phyloP scores from a whole-genome alignment of 1,140 invertebrate species.

The Proales similis region DNA sequence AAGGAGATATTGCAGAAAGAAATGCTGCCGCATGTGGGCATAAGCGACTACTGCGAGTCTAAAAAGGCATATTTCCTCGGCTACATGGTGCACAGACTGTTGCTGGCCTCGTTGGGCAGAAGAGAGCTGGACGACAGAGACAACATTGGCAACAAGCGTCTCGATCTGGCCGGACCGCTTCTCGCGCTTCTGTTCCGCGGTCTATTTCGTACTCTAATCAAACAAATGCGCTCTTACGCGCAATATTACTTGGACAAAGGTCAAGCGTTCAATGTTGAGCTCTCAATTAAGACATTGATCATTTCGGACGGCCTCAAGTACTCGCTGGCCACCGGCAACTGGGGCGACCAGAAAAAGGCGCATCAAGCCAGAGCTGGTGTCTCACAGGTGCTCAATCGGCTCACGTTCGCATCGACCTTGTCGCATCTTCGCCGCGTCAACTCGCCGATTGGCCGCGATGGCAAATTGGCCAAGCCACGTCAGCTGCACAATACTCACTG shows the following conservation, averaged over 20 bases:
- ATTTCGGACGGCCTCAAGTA: slow-evolving; percentile 97
- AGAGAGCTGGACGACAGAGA: slow-evolving; percentile 94
- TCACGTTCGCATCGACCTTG: slow-evolving; percentile 94
- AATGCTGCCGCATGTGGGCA: slow-evolving; percentile 97
- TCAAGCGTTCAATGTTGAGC: slow-evolving; percentile 93
- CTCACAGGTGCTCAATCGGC: slow-evolving; percentile 66
- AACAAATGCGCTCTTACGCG: slow-evolving; percentile 80
- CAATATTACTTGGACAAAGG: slow-evolving; percentile 97
- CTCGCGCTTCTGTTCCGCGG: slow-evolving; percentile 84
- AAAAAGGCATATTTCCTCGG: slow-evolving; percentile 97
- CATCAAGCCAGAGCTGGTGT: slow-evolving; percentile 91
- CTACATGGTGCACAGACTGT: slow-evolving; percentile 94
- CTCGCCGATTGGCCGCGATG: slow-evolving; percentile 94
- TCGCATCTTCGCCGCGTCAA: slow-evolving; percentile 94
- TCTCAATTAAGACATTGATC: slow-evolving; percentile 92
- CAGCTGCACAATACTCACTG: slow-evolving; percentile 96
- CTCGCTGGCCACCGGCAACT: slow-evolving; percentile 95
- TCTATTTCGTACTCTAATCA: slow-evolving; percentile 50
- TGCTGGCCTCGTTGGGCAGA: slow-evolving; percentile 84
- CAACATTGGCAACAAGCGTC: slow-evolving; percentile 97
- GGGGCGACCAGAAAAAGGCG: slow-evolving; percentile 99
- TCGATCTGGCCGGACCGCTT: slow-evolving; percentile 91
- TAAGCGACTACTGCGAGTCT: slow-evolving; percentile 97
- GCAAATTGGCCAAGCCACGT: slow-evolving; percentile 92
- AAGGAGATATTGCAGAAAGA: slow-evolving; percentile 97